Base-by-base conservation (phyloP, 2,888 invertebrate species). In the Oscheius sp. region DNA sequence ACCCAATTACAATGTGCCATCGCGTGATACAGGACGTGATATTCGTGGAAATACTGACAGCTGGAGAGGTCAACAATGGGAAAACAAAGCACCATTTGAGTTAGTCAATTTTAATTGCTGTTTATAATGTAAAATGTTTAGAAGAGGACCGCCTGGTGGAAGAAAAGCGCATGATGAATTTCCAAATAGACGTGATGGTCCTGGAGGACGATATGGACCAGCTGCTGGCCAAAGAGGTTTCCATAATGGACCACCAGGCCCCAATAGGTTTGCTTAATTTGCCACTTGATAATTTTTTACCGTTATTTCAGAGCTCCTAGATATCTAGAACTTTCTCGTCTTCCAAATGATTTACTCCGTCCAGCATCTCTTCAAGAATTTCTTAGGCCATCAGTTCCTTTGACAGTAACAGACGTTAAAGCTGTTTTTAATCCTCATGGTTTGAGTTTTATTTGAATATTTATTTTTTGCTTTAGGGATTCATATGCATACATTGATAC, bases 41-140 rank as follows among this genome's bases (percentile, higher is more conserved):
- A 68, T 73, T 5, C 81, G 86, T 90, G 55, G 55, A 21, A 98
- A 99, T 88, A 99, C 99, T 0, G 99, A 99, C 91, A 94, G 95
- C 85, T 99, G 99, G 99, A 97, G 80, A 6, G 76, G 35, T 35
- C 35, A 35, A 35, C 35, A 35, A 9, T 58, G 58, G 58, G 58
- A 27, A 25, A 29, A 58, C 29, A 58, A 29, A 25, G 12, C 23
- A 18, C 53, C 53, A 18, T 18, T 53, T 12, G 53, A 53, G 53
- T 53, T 21, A 53, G 53, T 53, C 9, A 3, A 35, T 35, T n/a
- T 35, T 35, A 35, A 9, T 9, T 35, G 35, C 3, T 6, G 9
- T 35, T 35, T 35, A 9, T 6, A 35, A 35, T 9, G 9, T 6
- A 35, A 35, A 35, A 6, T 35, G 35, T 35, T 35, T 35, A 35